phyloP scores from a whole-genome alignment of 2,113 vertebrate genomes.

The Sitta europaea region DNA sequence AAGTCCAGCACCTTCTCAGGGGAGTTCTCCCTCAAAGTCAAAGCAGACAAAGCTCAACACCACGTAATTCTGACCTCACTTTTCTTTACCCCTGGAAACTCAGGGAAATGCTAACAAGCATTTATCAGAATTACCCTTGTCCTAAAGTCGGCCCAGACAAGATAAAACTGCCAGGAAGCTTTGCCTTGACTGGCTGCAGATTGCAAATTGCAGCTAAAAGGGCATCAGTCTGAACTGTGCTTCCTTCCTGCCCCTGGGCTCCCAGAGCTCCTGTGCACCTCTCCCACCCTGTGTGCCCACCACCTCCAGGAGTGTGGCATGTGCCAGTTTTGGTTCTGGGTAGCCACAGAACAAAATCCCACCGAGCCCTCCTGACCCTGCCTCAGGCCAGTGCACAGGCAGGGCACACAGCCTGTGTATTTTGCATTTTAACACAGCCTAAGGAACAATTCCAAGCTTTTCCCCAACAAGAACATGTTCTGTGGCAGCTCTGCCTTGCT shows the following conservation, averaged over 20 bases:
- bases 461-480: fast-evolving
- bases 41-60: neutral
- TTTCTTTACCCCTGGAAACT: neutral
- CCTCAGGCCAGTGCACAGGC: fast-evolving
- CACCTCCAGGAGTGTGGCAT: neutral
- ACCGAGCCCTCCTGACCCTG: neutral
- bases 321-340: neutral
- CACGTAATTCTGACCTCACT: neutral
- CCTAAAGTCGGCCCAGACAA: neutral
- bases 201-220: neutral
- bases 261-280: no score
- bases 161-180: neutral
- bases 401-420: fast-evolving
- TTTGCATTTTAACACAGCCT: neutral
- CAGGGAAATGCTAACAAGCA: neutral
- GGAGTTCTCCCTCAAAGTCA: neutral
- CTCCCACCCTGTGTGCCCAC: fast-evolving
- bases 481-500: neutral
- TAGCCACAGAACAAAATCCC: neutral
- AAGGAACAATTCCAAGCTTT: neutral
- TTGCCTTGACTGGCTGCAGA: neutral
- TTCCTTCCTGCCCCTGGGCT: neutral
- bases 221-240: neutral
- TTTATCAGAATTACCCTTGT: neutral
- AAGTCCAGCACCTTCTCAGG: neutral